These are phyloP conservation scores for Heterodera schachtii DNA, from an alignment of 1,140 invertebrate species.

Conservation along the genomic window DNA sequence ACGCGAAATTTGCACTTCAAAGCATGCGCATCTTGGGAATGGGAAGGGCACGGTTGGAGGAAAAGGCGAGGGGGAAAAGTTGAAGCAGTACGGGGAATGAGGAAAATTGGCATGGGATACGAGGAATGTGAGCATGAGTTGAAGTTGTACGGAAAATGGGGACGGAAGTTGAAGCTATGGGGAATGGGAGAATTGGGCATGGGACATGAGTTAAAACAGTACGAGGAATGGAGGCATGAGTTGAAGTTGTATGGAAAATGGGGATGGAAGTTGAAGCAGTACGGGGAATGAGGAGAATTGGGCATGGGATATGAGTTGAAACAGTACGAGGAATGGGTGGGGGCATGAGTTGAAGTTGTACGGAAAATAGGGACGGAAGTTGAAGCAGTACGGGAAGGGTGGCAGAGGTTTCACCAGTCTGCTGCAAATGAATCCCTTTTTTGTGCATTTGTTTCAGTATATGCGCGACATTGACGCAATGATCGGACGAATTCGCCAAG, in stretches of 20 bases:
- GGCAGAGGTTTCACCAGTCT: neutral
- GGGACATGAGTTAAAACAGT: too few species aligned
- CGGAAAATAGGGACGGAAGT: neutral
- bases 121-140: too few species aligned
- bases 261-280: too few species aligned
- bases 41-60: conserved; percentile 41
- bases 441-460: conserved; percentile 3
- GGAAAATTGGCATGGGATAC: neutral
- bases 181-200: too few species aligned
- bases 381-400: neutral
- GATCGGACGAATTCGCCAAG: neutral
- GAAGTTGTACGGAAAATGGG: neutral
- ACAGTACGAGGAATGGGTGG: too few species aligned
- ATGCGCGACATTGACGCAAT: neutral
- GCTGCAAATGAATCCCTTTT: too few species aligned
- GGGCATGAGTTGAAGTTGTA: too few species aligned
- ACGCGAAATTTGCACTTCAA: conserved; percentile 33
- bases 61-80: neutral
- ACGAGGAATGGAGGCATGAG: too few species aligned
- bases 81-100: neutral
- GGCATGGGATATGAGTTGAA: neutral
- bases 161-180: too few species aligned
- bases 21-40: conserved; percentile 43
- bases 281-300: too few species aligned
- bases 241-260: neutral